Base-by-base conservation (phyloP, 2,888 invertebrate species). In the Leucophora obtusa region DNA sequence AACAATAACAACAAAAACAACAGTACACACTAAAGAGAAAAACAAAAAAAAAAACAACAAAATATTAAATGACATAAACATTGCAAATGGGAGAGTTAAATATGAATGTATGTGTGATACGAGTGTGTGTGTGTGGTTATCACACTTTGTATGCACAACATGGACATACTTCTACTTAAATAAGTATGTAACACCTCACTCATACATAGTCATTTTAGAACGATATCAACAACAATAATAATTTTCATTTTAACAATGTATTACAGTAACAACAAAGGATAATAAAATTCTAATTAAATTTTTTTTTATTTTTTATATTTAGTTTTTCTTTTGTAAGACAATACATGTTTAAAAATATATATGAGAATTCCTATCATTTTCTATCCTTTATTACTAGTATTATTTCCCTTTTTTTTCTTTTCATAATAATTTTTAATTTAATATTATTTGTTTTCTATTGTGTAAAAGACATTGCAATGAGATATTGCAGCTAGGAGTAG, bases 271-370 rank as follows among this genome's bases (percentile, higher is more conserved):
- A 54, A 18, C 54, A 54, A 74, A 70, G 33, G 10, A 74, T 65
- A 65, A 70, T 74, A 79, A 79, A 79, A 75, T 74, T 74, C 70
- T 79, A 79, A 79, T 79, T 79, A 74, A 79, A 74, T 79, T 74
- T 73, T 59, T 66, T 76, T 35, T 18, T 6, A 24, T 11, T 43
- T 43, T 18, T 60, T 60, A 35, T 3, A 21, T 21, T 3, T 21
- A 21, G 21, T 21, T 35, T 59, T 38, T 8, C 6, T 3, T 15
- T n/a, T 47, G 43, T 6, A 47, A 11, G 4, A 47, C 43, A 47
- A 47, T 47, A n/a, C 14, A 47, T n/a, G 43, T 38, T 38, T 38
- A 11, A 38, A 38, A 38, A 38, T 38, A 11, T 38, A 38, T 38
- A 38, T n/a, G n/a, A 38, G 38, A 11, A 9, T 38, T 38, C 38